phyloP scores from a whole-genome alignment of 2,797 vertebrate species.

The Gymnothorax reevesii region DNA sequence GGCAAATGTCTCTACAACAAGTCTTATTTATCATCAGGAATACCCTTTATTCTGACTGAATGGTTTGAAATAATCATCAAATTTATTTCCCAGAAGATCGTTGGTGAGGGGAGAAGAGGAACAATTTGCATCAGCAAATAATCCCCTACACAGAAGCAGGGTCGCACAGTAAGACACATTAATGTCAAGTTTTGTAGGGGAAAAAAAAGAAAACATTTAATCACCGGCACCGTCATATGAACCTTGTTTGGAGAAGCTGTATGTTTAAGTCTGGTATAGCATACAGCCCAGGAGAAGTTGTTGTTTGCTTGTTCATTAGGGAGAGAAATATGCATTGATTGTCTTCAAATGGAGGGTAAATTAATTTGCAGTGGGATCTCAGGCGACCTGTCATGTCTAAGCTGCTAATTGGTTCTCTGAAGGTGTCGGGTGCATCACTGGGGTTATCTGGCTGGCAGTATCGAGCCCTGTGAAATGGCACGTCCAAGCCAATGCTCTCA shows the following conservation, averaged over 20 bases:
- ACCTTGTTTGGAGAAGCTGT: not conserved
- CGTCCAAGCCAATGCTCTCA: not conserved
- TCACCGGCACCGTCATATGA: not conserved
- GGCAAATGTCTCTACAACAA: not conserved
- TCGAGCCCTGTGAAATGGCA: not conserved
- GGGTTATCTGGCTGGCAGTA: not conserved
- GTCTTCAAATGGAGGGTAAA: conserved; percentile 53
- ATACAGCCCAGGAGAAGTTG: not conserved
- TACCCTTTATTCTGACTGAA: not conserved
- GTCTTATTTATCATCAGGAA: not conserved
- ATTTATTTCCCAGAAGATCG: not conserved
- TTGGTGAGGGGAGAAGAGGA: not conserved
- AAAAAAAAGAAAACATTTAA: not conserved
- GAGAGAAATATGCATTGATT: conserved; percentile 25
- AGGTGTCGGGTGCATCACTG: conserved; percentile 15
- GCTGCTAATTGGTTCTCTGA: conserved; percentile 13
- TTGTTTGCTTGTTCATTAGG: conserved; percentile 11
- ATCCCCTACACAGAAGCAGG: not conserved
- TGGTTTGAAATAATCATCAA: not conserved
- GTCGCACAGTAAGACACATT: not conserved
- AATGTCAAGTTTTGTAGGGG: not conserved
- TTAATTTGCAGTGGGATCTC: conserved; percentile 49
- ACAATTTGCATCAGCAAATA: not conserved
- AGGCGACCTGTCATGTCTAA: not conserved
- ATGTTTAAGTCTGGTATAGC: not conserved